Base-by-base conservation (phyloP, 2,888 invertebrate species). In the Leptinotarsa peninsularis region DNA sequence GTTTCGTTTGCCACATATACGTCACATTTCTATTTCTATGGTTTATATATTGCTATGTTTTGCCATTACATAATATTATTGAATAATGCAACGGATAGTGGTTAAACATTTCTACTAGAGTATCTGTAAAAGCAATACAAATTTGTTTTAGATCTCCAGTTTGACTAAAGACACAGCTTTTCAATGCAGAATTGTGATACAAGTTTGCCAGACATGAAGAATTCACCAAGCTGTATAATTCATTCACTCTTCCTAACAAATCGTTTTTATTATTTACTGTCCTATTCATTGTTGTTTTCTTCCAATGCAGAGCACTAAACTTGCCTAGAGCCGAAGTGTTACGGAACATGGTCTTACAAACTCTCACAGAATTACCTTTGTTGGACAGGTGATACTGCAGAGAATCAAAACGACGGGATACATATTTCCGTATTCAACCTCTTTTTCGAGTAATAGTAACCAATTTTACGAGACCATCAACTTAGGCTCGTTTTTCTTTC, bases 1-100 rank as follows among this genome's bases (percentile, higher is more conserved):
- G 71, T 75, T 73, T 72, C 71, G 49, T 73, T 71, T 33, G 70
- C 69, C n/a, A 75, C 75, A 63, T 76, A 79, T 23, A 54, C 71
- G 50, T 77, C 77, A 74, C 78, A 78, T 50, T 74, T 52, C 18
- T 75, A 74, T 71, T 78, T 80, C 52, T 77, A 74, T 50, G 78
- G 78, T n/a, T 33, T 50, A 68, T 73, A 78, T 23, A 79, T 52
- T 17, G 70, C 60, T n/a, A 77, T 17, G 58, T 80, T 80, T 10
- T 54, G 27, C 49, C 74, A 73, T 15, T 75, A 67, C 66, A 76
- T 78, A 43, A 49, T 67, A 58, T 80, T 66, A 67, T 70, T 43
- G 69, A 77, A 79, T 49, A 69, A 60, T 50, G 74, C 68, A 23
- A 73, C 56, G 27, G 69, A 69, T 27, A 4, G 4, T 27, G 27